Evolutionary conservation across 2,888 invertebrate species (phyloP), one percentile per base, ranked within the genome.

Genomic region (Apodemia hepburni): DNA sequence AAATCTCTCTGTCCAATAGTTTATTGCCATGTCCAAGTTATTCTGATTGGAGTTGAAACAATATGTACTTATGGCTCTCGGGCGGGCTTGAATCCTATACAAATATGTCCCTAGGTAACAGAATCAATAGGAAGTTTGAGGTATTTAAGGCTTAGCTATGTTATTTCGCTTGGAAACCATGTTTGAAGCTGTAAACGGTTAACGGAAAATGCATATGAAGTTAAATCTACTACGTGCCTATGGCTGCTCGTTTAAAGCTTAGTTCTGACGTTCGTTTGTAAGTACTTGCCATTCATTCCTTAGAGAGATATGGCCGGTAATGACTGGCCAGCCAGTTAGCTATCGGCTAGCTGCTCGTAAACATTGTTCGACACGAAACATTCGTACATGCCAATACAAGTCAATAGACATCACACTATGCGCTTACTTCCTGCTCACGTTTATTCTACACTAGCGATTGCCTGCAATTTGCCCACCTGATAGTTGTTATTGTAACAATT

Each of bases 261-360:
- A 80, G 77, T 75, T 79, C 78, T 78, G 79, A 79, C 76, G 80
- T 82, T 81, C 72, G 81, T 80, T 80, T 81, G 85, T 82, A 79
- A 84, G 81, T 80, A 80, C 81, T 84, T 81, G 80, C 85, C 83
- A 87, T 87, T 87, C 89, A 87, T 87, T 84, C 82, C 80, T 77
- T 77, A 81, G 85, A 86, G 85, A 87, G 87, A 86, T 88, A 89
- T 88, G 84, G 83, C 76, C 77, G 79, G 82, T 87, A 88, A 89
- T 86, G 88, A 87, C 82, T 78, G 78, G 79, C 77, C 76, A 77
- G 81, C 72, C 78, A 80, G 78, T 75, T 79, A 78, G 83, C 84
- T 87, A 87, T 87, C 88, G 87, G 81, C 79, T 77, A 79, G 87
- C 85, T 88, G 87, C 85, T 88, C 89, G 85, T 89, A 89, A 89